Evolutionary conservation across 1,140 invertebrate genomes (phyloP), one percentile per base, ranked within the genome.

Genomic region (Saccostrea glomerata): DNA sequence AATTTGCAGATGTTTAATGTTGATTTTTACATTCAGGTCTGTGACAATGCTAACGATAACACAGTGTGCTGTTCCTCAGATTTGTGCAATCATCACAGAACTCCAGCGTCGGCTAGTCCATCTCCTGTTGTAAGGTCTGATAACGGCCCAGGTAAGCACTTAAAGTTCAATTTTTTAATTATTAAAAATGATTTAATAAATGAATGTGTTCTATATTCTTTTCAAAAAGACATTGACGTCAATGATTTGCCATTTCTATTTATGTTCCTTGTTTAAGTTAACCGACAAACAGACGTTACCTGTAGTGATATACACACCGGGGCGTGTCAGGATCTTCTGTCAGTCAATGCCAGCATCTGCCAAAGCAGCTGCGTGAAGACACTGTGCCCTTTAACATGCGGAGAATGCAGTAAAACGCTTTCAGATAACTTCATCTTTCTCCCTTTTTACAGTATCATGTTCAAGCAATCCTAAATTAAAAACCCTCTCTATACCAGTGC

Each of bases 371-470:
- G 82, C 55, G 12, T 40, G 7, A 23, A 84, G 15, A 55, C 40
- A 23, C 36, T 84, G 5, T 84, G 82, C 17, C 82, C 82, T 84
- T 17, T 47, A 7, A 47, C 47, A 13, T 84, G 82, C 9, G 82
- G 82, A 7, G 20, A 20, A 17, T 84, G 82, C 20, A 40, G 82
- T 84, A 84, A 84, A n/a, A n/a, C n/a, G n/a, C n/a, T n/a, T n/a
- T n/a, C n/a, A n/a, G n/a, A n/a, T n/a, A n/a, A n/a, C n/a, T n/a
- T n/a, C n/a, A n/a, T n/a, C n/a, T n/a, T n/a, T n/a, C n/a, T n/a
- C n/a, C n/a, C n/a, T n/a, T n/a, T n/a, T n/a, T n/a, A n/a, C n/a
- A n/a, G n/a, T n/a, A n/a, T n/a, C n/a, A n/a, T n/a, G n/a, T n/a
- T n/a, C n/a, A n/a, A n/a, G n/a, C n/a, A n/a, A n/a, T n/a, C n/a